Conservation (phyloP, 2,888 invertebrate genomes). For the Luperina nickerlii region DNA sequence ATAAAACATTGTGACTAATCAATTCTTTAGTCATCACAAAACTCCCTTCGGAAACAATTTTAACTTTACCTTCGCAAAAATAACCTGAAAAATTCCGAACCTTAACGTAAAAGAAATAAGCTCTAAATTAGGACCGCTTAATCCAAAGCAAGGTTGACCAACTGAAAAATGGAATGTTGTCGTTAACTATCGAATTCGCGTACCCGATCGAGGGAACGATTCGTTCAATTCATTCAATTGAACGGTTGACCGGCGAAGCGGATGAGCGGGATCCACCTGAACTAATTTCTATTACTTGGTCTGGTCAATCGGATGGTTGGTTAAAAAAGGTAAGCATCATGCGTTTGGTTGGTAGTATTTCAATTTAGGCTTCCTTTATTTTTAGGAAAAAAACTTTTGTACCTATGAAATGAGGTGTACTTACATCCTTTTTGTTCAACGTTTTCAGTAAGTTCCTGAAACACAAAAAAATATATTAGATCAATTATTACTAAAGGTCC, state of each 20-base stretch:
- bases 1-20: constrained; percentile 78
- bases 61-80: constrained; percentile 25
- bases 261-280: constrained; percentile 75
- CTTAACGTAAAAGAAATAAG: constrained; percentile 56
- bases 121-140: constrained; percentile 52
- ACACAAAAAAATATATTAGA: constrained; percentile 22
- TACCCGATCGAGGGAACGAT: constrained; percentile 65
- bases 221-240: constrained; percentile 75
- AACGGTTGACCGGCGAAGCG: constrained; percentile 76
- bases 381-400: neutral
- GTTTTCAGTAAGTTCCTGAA: constrained; percentile 32
- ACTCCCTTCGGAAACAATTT: constrained; percentile 61
- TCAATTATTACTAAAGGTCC: neutral
- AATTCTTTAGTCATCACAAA: constrained; percentile 78
- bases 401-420: constrained; percentile 14
- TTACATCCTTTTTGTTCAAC: constrained; percentile 45
- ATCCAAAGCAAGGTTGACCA: constrained; percentile 40
- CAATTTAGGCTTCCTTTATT: constrained; percentile 28
- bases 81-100: constrained; percentile 11
- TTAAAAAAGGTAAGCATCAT: constrained; percentile 55
- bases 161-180: constrained; percentile 64
- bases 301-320: constrained; percentile 66
- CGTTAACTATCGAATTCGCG: constrained; percentile 71
- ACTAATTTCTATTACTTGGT: constrained; percentile 76
- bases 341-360: constrained; percentile 33